A percentile compares a stretch with the other conserved stretches of the same genome.
phyloP scores from a whole-genome alignment of 2,797 vertebrate genomes.

The Pantherophis vulpinus region DNA sequence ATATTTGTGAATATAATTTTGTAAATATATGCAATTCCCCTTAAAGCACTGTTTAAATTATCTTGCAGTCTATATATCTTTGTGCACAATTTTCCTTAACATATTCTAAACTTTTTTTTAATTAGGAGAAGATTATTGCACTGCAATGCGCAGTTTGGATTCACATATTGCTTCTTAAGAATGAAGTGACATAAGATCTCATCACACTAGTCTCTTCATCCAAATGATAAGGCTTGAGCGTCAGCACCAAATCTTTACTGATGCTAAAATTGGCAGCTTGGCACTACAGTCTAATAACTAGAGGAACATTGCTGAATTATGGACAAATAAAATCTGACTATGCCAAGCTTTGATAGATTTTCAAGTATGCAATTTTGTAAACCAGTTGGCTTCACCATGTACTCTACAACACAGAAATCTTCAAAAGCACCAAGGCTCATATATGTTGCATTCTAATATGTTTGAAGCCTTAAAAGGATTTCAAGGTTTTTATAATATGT shows the following conservation, averaged over 20 bases:
- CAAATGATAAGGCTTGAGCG: not conserved
- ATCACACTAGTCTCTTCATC: not conserved
- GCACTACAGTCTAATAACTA: not conserved
- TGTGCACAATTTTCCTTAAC: not conserved
- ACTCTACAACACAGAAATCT: not conserved
- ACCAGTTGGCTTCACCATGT: not conserved
- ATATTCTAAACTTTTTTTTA: not conserved
- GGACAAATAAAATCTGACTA: not conserved
- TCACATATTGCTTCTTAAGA: not conserved
- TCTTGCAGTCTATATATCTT: not conserved
- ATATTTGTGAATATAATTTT: not conserved
- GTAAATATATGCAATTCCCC: not conserved
- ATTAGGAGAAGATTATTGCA: not conserved
- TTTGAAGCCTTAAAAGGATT: not conserved
- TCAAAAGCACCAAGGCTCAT: not conserved
- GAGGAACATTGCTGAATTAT: not conserved
- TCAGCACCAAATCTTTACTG: not conserved
- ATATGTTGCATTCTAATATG: not conserved
- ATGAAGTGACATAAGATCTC: not conserved
- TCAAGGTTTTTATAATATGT: not conserved
- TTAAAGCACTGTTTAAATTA: not conserved
- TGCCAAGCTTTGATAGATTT: not conserved
- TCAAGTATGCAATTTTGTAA: not conserved
- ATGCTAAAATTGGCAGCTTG: not conserved
- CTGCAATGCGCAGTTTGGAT: not conserved